Evolutionary conservation across 2,113 vertebrate genomes (phyloP).

Genomic region (Nipponia nippon): DNA sequence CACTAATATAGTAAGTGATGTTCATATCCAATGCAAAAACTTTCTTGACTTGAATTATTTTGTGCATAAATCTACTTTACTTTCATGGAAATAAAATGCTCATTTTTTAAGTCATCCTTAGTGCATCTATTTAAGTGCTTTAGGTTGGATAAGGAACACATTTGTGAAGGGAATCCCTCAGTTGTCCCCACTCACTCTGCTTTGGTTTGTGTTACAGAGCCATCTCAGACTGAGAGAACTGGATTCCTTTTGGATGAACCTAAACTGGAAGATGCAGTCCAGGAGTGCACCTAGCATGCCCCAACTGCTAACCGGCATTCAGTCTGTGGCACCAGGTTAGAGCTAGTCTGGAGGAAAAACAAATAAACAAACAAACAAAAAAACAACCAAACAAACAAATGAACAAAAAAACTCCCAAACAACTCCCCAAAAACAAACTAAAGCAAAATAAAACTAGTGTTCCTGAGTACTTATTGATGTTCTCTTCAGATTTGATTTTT

Average conservation of each 20-base stretch:
- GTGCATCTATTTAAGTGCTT: neutral
- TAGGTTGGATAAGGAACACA: fast-evolving
- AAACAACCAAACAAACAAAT: too few relatives aligned
- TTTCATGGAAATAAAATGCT: neutral
- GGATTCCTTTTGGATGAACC: neutral
- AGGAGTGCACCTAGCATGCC: neutral
- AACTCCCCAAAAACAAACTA: fast-evolving
- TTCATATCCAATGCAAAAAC: neutral
- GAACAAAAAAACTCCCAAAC: too few relatives aligned
- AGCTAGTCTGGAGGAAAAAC: neutral
- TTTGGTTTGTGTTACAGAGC: neutral
- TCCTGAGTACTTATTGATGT: neutral
- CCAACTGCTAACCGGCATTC: fast-evolving
- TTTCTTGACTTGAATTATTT: neutral
- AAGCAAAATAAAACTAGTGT: neutral
- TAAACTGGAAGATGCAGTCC: neutral
- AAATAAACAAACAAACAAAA: neutral
- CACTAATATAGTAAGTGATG: neutral
- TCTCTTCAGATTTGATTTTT: neutral
- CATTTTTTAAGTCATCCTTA: neutral
- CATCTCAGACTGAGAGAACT: neutral
- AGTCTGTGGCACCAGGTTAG: neutral
- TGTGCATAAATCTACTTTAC: neutral
- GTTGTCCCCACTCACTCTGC: neutral
- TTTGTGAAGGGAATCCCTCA: neutral